A percentile compares a stretch with the other conserved stretches of the same genome.
Conservation (phyloP, 2,888 invertebrate species). For the Timema podura region DNA sequence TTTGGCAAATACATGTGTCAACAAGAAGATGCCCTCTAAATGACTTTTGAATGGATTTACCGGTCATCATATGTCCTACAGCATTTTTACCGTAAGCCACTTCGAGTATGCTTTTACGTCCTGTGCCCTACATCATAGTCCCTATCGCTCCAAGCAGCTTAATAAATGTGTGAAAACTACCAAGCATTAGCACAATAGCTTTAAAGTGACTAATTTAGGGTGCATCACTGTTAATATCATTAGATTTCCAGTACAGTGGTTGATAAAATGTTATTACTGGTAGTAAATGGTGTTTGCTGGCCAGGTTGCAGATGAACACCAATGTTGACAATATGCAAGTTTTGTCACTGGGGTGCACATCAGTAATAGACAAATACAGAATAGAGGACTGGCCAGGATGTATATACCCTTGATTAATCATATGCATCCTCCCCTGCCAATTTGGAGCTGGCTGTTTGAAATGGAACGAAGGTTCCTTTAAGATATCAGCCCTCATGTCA, state of each 20-base stretch:
- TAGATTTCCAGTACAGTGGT: not conserved
- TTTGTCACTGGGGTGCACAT: not conserved
- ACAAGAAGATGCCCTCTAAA: not conserved
- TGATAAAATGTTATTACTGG: not conserved
- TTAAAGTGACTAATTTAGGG: not conserved
- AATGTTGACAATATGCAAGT: not conserved
- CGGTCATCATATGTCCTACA: too few relatives aligned
- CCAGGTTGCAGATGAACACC: not conserved
- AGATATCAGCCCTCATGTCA: not conserved
- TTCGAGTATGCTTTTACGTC: not conserved
- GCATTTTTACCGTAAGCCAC: not conserved
- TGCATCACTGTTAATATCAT: not conserved
- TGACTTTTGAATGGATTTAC: not conserved
- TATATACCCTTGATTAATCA: not conserved
- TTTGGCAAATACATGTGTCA: not conserved
- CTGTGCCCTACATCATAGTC: not conserved
- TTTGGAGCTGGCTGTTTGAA: not conserved
- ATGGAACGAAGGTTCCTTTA: not conserved
- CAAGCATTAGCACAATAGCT: not conserved
- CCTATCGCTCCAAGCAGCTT: not conserved
- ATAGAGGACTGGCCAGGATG: constrained; percentile 7
- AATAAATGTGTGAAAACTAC: not conserved
- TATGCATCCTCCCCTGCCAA: not conserved
- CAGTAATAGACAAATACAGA: not conserved
- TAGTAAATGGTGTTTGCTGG: constrained; percentile 2